Percentiles rank a stretch among this genome's conserved stretches.
Conservation (phyloP, 2,113 vertebrate genomes). For the Phainopepla nitens region DNA sequence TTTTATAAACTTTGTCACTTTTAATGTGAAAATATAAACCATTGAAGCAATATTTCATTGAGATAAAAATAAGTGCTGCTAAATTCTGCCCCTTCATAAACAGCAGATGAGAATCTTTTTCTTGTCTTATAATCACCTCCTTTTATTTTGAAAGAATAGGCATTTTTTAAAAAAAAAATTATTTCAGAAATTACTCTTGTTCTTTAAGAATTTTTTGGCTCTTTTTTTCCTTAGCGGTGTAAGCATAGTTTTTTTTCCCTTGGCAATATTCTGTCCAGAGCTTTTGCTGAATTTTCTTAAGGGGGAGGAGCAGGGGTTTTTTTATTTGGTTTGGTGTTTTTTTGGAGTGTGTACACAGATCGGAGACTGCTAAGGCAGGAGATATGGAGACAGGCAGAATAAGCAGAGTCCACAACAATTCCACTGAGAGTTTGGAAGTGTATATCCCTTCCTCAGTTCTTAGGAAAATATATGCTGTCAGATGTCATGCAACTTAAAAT, state of each 20-base stretch:
- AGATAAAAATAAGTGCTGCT: not conserved
- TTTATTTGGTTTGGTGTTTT: not conserved
- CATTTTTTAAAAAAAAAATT: not conserved
- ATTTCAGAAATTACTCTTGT: not conserved
- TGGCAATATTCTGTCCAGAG: not conserved
- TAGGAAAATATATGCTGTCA: not conserved
- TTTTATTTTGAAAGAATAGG: not conserved
- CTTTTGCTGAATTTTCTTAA: not conserved
- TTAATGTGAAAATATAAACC: not conserved
- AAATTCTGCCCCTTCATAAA: not conserved
- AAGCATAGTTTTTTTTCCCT: not conserved
- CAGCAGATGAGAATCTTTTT: not conserved
- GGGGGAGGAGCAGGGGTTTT: accelerated
- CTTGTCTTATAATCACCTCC: not conserved
- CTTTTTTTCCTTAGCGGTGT: not conserved
- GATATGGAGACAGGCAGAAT: not conserved
- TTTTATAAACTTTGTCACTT: not conserved
- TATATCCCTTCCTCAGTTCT: not conserved
- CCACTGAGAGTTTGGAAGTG: not conserved
- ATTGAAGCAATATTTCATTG: not conserved
- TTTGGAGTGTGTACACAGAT: not conserved
- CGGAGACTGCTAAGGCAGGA: not conserved
- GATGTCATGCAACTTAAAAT: not conserved
- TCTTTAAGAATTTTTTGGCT: not conserved
- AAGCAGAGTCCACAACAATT: not conserved